Evolutionary conservation across 2,113 vertebrate genomes (phyloP), one percentile per base, ranked within the genome.

Genomic region (Channa maculata): DNA sequence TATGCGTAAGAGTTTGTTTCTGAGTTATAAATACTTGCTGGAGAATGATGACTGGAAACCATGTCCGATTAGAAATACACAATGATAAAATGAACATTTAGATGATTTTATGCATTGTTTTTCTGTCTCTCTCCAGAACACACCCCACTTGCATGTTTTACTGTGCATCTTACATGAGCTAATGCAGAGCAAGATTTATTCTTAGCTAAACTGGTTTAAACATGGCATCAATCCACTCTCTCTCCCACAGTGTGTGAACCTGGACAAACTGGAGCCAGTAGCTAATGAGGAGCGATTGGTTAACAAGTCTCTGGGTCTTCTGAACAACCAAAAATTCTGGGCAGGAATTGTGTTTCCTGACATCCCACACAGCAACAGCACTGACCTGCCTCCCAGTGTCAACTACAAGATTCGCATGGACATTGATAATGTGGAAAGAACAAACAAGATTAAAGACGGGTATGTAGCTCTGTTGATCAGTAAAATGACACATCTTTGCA

Each of bases 371-470:
- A 88, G 49, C 6, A 90, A 90, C 83, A 96, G 95, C 11, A 66
- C 87, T 0, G 93, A 96, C 34, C 90, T 99, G 66, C 97, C 98
- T 13, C 86, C 88, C 0, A 96, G 98, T 0, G 93, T 99, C 84
- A 98, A 96, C 84, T 99, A 98, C 85, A 99, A 99, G 92, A 99
- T 99, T 77, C 96, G 98, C 66, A 99, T 99, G 98, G 98, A 99
- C 86, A 99, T 99, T 0, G 98, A 99, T 88, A 99, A 97, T 0
- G 98, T 99, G 73, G 97, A 99, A 88, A 95, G 98, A 82, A 99
- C 98, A 1, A 99, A 99, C 83, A 99, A 99, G 89, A 99, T 99
- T 77, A 99, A 97, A 86, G 98, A 99, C 0, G 95, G 93, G 98
- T 99, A 82, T 77, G 84, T 33, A n/a, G 4, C 33, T 0, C 3